phyloP scores from a whole-genome alignment of 2,888 invertebrate genomes.

The Chorisops tibialis region DNA sequence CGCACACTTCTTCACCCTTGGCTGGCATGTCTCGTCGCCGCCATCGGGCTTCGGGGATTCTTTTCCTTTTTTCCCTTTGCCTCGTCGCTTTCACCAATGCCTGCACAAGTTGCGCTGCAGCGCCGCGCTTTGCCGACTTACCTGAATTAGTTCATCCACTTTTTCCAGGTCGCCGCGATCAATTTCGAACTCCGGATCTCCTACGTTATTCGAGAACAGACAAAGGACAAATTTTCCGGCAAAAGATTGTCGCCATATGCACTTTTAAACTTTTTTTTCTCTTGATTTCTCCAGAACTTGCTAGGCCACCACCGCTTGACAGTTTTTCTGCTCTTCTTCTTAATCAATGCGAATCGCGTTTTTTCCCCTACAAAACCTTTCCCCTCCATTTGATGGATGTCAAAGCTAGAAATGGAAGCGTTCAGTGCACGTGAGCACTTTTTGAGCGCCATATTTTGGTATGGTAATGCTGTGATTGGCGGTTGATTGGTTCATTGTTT shows the following conservation, averaged over 20 bases:
- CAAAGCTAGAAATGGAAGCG: background rate
- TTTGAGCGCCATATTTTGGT: too few species aligned
- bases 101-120: background rate
- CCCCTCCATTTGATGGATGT: background rate
- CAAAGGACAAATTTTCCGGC: conserved; percentile 2
- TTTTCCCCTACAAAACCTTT: too few species aligned
- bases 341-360: too few species aligned
- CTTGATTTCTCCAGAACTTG: too few species aligned
- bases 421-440: conserved; percentile 5
- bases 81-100: background rate
- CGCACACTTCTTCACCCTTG: too few species aligned
- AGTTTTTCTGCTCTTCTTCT: too few species aligned
- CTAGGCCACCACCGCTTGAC: too few species aligned
- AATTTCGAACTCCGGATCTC: background rate
- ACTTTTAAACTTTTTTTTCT: conserved; percentile 27
- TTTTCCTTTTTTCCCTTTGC: background rate
- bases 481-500: too few species aligned
- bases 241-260: conserved; percentile 31
- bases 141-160: background rate
- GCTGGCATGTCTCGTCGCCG: too few species aligned
- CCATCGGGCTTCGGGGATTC: background rate
- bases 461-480: too few species aligned
- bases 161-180: conserved; percentile 1
- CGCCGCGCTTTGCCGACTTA: conserved; percentile 1
- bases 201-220: conserved; percentile 6